Evolutionary conservation across 1,140 invertebrate species (phyloP).

Genomic region (Bombus breviceps): DNA sequence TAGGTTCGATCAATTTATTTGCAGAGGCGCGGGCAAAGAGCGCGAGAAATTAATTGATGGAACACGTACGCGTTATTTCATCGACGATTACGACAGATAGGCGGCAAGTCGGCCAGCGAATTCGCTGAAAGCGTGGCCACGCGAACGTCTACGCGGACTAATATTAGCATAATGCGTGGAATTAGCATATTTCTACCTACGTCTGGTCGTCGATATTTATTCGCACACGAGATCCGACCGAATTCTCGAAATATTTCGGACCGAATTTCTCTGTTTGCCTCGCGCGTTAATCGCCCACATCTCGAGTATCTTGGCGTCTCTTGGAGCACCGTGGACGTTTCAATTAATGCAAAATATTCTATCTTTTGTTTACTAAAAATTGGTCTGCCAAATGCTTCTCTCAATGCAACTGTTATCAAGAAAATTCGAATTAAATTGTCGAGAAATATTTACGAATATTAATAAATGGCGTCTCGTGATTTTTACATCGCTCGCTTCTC

Average conservation of each 20-base stretch:
- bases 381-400: neutral
- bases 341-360: neutral
- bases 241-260: slow-evolving; percentile 11
- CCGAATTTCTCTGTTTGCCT: neutral
- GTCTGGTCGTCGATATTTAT: slow-evolving; percentile 18
- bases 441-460: too few relatives aligned
- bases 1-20: slow-evolving; percentile 8
- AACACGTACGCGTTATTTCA: neutral
- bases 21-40: neutral
- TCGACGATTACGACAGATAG: slow-evolving; percentile 5
- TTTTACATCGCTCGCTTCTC: too few relatives aligned
- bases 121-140: slow-evolving; percentile 6
- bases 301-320: neutral
- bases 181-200: slow-evolving; percentile 26
- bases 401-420: neutral
- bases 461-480: too few relatives aligned
- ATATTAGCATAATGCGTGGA: slow-evolving; percentile 26
- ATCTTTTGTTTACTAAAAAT: neutral
- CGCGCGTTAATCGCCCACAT: neutral
- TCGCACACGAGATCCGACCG: slow-evolving; percentile 4
- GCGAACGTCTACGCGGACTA: slow-evolving; percentile 8
- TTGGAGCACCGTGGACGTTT: neutral
- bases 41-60: slow-evolving; percentile 23
- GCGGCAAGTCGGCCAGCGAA: neutral
- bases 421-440: too few relatives aligned